phyloP scores from a whole-genome alignment of 2,888 invertebrate species.

The Lysandra bellargus region DNA sequence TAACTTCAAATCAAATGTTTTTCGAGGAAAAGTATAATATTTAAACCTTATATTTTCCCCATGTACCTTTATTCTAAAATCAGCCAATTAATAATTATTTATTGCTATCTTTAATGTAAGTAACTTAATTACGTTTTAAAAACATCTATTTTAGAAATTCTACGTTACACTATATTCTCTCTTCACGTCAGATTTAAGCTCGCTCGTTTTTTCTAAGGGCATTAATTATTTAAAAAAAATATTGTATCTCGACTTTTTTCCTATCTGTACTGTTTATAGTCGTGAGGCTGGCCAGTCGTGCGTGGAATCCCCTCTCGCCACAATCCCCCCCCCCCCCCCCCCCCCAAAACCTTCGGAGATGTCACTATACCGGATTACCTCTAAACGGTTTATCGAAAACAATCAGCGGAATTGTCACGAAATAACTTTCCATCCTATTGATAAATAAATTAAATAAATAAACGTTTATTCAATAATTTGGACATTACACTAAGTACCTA shows the following conservation, averaged over 20 bases:
- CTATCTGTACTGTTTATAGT: constrained; percentile 50
- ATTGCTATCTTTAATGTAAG: too few species aligned
- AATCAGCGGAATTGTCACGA: neutral
- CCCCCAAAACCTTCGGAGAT: constrained; percentile 4
- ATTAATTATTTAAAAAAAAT: neutral
- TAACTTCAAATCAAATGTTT: neutral
- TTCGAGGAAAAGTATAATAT: neutral
- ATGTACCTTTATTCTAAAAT: too few species aligned
- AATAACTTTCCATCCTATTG: neutral
- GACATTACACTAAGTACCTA: too few species aligned
- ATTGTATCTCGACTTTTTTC: constrained; percentile 45
- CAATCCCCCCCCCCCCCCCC: constrained; percentile 32
- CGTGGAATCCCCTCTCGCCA: constrained; percentile 59
- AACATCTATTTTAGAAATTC: too few species aligned
- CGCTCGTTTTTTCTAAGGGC: neutral
- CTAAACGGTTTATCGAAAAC: neutral
- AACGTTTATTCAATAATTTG: too few species aligned
- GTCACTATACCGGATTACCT: constrained; percentile 10
- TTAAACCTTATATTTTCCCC: neutral
- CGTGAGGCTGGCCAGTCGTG: constrained; percentile 67
- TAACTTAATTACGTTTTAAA: too few species aligned
- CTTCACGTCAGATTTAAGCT: neutral
- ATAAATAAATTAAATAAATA: neutral
- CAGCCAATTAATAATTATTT: too few species aligned
- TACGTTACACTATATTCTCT: too few species aligned